Evolutionary conservation across 2,888 invertebrate species (phyloP).

Genomic region (Melanargia galathea): DNA sequence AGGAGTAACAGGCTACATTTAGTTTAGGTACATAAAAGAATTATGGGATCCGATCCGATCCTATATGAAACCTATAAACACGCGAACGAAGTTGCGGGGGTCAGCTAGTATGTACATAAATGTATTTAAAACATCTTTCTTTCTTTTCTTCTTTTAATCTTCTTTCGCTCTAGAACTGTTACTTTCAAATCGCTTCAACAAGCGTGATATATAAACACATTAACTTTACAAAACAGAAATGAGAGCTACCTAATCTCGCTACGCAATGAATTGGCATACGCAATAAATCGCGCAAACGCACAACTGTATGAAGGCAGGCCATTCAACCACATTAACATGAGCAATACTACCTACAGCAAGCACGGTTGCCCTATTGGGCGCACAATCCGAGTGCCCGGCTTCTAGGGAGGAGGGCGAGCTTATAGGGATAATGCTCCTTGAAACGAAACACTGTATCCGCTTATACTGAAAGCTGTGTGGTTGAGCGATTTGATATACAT

Average conservation of each 20-base stretch:
- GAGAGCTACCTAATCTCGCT: slow-evolving; percentile 18
- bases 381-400: slow-evolving; percentile 26
- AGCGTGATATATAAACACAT: no score
- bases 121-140: no score
- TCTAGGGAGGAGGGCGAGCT: slow-evolving; percentile 25
- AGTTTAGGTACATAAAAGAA: no score
- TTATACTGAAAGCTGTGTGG: background rate
- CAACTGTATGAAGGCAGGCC: slow-evolving; percentile 30
- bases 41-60: no score
- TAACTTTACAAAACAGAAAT: slow-evolving; percentile 6
- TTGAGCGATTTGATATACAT: slow-evolving; percentile 8
- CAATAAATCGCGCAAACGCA: slow-evolving; percentile 31
- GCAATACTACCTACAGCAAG: slow-evolving; percentile 21
- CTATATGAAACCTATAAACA: no score
- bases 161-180: no score
- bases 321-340: slow-evolving; percentile 25
- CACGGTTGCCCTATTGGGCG: slow-evolving; percentile 31
- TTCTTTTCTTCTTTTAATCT: no score
- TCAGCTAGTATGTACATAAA: no score
- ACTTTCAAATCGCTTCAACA: no score
- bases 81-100: no score
- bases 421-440: slow-evolving; percentile 20
- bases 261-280: slow-evolving; percentile 14
- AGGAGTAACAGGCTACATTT: no score
- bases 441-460: slow-evolving; percentile 1